A percentile compares a stretch with the other conserved stretches of the same genome.
Conservation (phyloP, 2,113 vertebrate species). For the Lepisosteus osseus region DNA sequence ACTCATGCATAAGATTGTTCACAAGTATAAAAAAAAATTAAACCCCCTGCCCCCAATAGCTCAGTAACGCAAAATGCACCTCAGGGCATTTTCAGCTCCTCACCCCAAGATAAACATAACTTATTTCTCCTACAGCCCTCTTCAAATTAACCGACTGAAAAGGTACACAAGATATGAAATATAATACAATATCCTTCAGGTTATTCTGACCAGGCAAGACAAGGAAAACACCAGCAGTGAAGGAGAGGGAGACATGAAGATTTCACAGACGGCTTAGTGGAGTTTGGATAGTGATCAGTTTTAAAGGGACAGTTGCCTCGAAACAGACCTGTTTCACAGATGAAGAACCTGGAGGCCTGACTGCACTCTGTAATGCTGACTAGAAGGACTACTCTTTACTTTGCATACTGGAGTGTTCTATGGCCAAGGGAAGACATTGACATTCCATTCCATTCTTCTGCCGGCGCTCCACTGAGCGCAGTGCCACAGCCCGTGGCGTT, state of each 20-base stretch:
- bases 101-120: too few species aligned
- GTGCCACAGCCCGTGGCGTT: too few species aligned
- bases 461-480: too few species aligned
- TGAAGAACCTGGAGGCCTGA: background rate
- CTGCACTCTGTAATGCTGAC: conserved; percentile 15
- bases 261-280: conserved; percentile 32
- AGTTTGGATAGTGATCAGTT: conserved; percentile 33
- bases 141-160: background rate
- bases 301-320: conserved; percentile 59
- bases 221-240: conserved; percentile 22
- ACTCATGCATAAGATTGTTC: too few species aligned
- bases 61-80: too few species aligned
- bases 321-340: conserved; percentile 25
- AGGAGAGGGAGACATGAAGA: conserved; percentile 17
- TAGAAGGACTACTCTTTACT: conserved; percentile 22
- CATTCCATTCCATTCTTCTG: too few species aligned
- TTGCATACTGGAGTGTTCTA: conserved; percentile 58
- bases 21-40: too few species aligned
- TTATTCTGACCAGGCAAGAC: conserved; percentile 57
- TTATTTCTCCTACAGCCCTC: background rate
- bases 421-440: background rate
- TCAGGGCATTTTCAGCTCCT: too few species aligned
- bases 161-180: background rate
- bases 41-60: too few species aligned
- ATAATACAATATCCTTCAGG: conserved; percentile 7